These are phyloP conservation scores for Rhegmatorhina hoffmannsi DNA, from an alignment of 2,113 vertebrate genomes.

Conservation along the genomic window DNA sequence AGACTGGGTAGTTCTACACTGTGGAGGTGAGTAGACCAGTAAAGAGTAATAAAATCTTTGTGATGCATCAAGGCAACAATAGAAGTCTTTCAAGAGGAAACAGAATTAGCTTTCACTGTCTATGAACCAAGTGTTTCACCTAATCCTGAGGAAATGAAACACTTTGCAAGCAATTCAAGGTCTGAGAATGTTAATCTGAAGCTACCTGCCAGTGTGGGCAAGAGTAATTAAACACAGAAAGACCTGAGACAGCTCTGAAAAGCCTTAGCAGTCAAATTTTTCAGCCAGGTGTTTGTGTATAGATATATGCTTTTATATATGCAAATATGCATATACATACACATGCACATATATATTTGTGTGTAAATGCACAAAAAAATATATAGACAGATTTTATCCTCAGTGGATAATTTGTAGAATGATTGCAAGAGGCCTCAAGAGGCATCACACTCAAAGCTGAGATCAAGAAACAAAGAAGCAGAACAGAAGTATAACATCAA, in stretches of 20 bases:
- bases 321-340: too few species aligned
- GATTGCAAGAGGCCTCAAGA: background rate
- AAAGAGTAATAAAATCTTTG: background rate
- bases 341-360: background rate
- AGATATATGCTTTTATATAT: background rate
- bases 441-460: background rate
- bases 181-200: background rate
- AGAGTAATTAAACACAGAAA: background rate
- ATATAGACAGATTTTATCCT: background rate
- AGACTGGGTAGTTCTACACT: background rate
- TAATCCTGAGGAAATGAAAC: background rate
- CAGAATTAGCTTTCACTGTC: background rate
- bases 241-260: background rate
- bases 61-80: background rate
- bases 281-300: background rate
- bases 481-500: background rate
- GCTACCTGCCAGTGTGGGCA: background rate
- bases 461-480: background rate
- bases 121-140: background rate
- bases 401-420: background rate
- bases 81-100: background rate
- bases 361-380: background rate
- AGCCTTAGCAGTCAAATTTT: background rate
- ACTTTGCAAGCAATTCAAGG: background rate
- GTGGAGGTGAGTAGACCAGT: background rate